Evolutionary conservation across 2,888 invertebrate species (phyloP), one percentile per base, ranked within the genome.

Genomic region (Creontiades dilutus): DNA sequence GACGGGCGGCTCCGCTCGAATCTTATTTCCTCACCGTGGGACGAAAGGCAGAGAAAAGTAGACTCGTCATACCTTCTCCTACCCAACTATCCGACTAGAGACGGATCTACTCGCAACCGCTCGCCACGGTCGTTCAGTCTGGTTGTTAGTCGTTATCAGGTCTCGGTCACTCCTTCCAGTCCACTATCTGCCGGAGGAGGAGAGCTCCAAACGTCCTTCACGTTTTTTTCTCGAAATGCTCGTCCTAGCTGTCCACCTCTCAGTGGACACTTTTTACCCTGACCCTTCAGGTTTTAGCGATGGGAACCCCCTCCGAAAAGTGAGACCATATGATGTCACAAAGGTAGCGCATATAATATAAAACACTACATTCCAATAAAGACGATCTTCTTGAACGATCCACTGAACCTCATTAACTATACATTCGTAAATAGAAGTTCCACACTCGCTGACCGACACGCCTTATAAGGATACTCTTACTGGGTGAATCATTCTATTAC

Each of bases 171-270:
- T 68, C 27, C 68, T 68, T 68, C 68, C 19, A 68, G 68, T 14
- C 52, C 68, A 23, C 68, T 68, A 68, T 68, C 68, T 27, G 19
- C 23, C 23, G 23, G 68, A 68, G 68, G 23, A 68, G 68, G 19
- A 19, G 68, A 68, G 68, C 52, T 14, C 14, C 19, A n/a, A 68
- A 19, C 27, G 68, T 68, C 68, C 68, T 68, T 68, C 37, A 23
- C 27, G 23, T 23, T 68, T 68, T 19, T 68, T 68, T 68, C 68
- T 68, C 12, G 23, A 13, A 68, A 23, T 19, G 23, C 68, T 23
- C 68, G 12, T 23, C 16, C 61, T 9, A 19, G 68, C 37, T 37
- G 2, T 7, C 37, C 7, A 37, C 37, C 37, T 37, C 2, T 7
- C 37, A 37, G 37, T 4, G 7, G 37, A 37, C 37, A 37, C 3